Percentiles rank a stretch among this genome's conserved stretches.
Conservation (phyloP, 2,888 invertebrate species). For the Apotomis betuletana region DNA sequence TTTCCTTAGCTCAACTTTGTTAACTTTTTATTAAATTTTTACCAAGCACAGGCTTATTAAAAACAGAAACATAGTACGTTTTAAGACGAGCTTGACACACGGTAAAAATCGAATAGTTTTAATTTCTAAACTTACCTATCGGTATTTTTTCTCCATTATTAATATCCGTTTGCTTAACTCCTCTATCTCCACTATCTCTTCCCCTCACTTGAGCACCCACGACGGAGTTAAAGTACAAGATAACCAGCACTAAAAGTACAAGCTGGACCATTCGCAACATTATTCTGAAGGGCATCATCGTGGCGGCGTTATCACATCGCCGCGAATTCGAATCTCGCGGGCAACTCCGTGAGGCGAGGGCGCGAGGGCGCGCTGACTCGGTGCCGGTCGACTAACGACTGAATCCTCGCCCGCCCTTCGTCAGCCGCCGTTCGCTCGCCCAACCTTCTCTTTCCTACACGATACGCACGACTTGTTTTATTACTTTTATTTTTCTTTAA, state of each 20-base stretch:
- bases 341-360: conserved; percentile 16
- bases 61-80: too few relatives aligned
- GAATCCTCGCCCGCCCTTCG: conserved; percentile 35
- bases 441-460: conserved; percentile 46
- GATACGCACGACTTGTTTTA: conserved; percentile 72
- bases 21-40: too few relatives aligned
- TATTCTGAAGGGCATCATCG: conserved; percentile 56
- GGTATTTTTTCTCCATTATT: conserved; percentile 56
- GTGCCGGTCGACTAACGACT: conserved; percentile 39
- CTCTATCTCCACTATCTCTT: neutral
- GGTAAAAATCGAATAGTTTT: neutral
- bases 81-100: neutral
- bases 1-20: too few relatives aligned
- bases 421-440: conserved; percentile 31
- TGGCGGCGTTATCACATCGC: conserved; percentile 41
- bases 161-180: too few relatives aligned
- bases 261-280: conserved; percentile 57
- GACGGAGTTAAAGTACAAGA: conserved; percentile 56
- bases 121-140: conserved; percentile 60
- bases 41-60: too few relatives aligned
- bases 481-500: conserved; percentile 80
- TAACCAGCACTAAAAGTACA: conserved; percentile 56
- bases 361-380: conserved; percentile 15
- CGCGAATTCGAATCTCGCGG: conserved; percentile 24
- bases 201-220: conserved; percentile 51